Base-by-base conservation (phyloP, 2,113 vertebrate genomes). In the Nothocercus julius region DNA sequence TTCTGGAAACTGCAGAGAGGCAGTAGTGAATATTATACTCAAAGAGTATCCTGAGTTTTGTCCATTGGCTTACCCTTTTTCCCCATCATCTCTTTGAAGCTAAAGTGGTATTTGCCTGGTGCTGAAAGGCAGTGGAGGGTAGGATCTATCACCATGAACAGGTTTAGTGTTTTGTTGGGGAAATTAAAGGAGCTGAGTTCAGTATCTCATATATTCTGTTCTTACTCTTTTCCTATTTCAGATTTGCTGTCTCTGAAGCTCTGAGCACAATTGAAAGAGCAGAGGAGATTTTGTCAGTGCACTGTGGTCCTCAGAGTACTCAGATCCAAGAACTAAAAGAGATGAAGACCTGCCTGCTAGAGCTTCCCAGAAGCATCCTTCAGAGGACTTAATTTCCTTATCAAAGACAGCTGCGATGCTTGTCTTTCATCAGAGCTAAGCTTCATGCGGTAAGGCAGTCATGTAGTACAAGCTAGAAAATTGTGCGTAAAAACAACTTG, bases 301-400 rank as follows among this genome's bases (percentile, higher is more conserved):
- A 99, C 95, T 98, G 90, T 80, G 98, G 98, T 79, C 97, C 98
- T 47, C 86, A 88, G 61, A 98, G 96, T 59, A 76, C 95, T 14
- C 98, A 99, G 90, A 88, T 99, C 68, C 98, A 96, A 87, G 98
- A 99, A 90, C 98, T 99, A 73, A 96, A 94, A 67, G 98, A 98
- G 85, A 99, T 99, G 99, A 98, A 98, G 94, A 92, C 98, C 86
- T 99, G 98, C 92, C 97, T 99, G 18, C 79, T 87, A 95, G 96
- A 97, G 66, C 90, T 96, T 76, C 95, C 93, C 7, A 86, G 81
- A 91, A 94, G 72, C 64, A 54, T 89, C 73, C 78, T 84, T 86
- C 86, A 89, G 91, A 89, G 85, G 81, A 66, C 79, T 83, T 90
- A 89, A 92, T 92, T 94, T 85, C 92, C 77, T 54, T 73, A 82